These are phyloP conservation scores for Tyria jacobaeae DNA, from an alignment of 2,888 invertebrate genomes.

Conservation along the genomic window DNA sequence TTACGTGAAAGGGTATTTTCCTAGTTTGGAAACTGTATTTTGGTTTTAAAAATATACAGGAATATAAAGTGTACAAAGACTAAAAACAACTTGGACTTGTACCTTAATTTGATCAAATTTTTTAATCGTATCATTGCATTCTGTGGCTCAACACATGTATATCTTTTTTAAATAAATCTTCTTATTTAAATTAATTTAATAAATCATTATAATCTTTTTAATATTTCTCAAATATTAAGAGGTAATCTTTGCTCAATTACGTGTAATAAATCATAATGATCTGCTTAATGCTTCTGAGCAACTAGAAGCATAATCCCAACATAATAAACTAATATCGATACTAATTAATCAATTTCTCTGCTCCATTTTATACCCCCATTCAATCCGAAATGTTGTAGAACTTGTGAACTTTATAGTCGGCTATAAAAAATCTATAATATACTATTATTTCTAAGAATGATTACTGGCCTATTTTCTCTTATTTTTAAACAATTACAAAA, in stretches of 20 bases:
- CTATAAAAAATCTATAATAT: not conserved
- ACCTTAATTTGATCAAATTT: too few relatives aligned
- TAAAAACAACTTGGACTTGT: too few relatives aligned
- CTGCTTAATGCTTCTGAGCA: not conserved
- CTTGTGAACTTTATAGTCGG: not conserved
- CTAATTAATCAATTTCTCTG: not conserved
- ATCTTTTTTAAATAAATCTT: too few relatives aligned
- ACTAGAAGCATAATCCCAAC: not conserved
- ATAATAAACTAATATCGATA: not conserved
- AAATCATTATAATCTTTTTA: not conserved
- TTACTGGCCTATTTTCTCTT: not conserved
- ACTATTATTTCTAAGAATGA: not conserved
- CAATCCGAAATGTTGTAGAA: not conserved
- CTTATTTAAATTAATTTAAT: not conserved
- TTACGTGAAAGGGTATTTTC: too few relatives aligned
- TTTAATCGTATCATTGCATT: not conserved
- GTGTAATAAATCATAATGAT: not conserved
- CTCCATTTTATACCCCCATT: not conserved
- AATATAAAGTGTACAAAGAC: too few relatives aligned
- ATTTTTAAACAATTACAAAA: too few relatives aligned
- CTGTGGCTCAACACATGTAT: too few relatives aligned
- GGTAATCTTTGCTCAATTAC: too few relatives aligned
- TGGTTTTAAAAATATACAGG: too few relatives aligned
- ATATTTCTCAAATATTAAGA: not conserved
- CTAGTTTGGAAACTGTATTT: too few relatives aligned